Evolutionary conservation across 1,140 invertebrate genomes (phyloP), one percentile per base, ranked within the genome.

Genomic region (Calycopis cecrops): DNA sequence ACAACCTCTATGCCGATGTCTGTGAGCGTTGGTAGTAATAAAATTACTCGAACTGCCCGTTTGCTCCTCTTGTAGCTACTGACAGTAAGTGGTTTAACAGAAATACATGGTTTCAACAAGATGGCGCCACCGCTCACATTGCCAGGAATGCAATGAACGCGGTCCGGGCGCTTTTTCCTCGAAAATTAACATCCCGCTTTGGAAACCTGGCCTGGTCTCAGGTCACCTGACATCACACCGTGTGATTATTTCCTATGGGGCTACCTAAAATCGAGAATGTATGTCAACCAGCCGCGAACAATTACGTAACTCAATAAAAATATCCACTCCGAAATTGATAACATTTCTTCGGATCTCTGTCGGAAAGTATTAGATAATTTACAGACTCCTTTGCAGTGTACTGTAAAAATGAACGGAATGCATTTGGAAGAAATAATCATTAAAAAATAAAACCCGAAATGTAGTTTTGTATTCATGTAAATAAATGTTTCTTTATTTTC

Each of bases 181-280:
- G 9, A 44, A 44, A 44, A 44, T 42, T 42, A 42, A 48, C 18
- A n/a, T 17, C 16, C 12, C 47, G 47, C 3, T 10, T 9, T 9
- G 18, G 18, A 12, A 1, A 49, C 11, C 21, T 49, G 1, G 3
- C 48, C 3, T 28, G 18, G 48, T 17, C 48, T 4, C 4, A 21
- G 50, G n/a, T 17, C 14, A 9, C 18, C 38, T 3, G 51, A 38
- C 38, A 14, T 52, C 35, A 52, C 37, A 2, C 51, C 37, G 21
- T 16, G 11, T 11, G 51, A 52, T 11, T 52, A 42, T 33, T 42
- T 52, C 18, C 18, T 52, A 6, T 42, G 51, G 51, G 16, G 18
- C 11, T 42, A 52, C 16, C 16, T 42, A 7, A 52, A 52, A 10
- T 38, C 34, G 18, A 2, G 37, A 3, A 18, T 52, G 9, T 52